phyloP scores from a whole-genome alignment of 2,888 invertebrate species.

The Chrysodeixis includens region DNA sequence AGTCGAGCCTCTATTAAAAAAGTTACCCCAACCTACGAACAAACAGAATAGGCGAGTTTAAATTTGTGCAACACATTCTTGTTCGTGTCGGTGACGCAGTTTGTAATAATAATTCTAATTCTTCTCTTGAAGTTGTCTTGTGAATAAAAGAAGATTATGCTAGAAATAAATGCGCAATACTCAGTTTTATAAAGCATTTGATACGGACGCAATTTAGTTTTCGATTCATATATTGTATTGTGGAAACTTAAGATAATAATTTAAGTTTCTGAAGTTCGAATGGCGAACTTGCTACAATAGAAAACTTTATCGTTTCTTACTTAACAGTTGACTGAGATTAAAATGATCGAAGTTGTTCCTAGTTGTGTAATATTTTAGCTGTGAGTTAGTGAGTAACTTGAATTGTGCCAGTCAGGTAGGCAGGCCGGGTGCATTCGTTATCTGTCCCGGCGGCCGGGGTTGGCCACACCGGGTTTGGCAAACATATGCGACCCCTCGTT shows the following conservation, averaged over 20 bases:
- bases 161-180: neutral
- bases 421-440: conserved; percentile 9
- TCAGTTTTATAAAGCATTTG: neutral
- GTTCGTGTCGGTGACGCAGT: conserved; percentile 32
- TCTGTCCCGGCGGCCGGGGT: conserved; percentile 3
- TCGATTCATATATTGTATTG: neutral
- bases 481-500: conserved; percentile 28
- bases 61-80: conserved; percentile 71
- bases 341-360: neutral
- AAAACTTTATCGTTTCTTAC: neutral
- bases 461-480: conserved; percentile 13
- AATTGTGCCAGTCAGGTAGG: neutral
- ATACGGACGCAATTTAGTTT: neutral
- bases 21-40: conserved; percentile 61
- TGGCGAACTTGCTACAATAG: neutral
- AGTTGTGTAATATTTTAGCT: neutral
- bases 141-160: too few species aligned
- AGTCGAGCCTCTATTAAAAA: conserved; percentile 62
- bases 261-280: neutral
- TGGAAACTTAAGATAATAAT: neutral
- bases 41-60: conserved; percentile 67
- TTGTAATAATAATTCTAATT: conserved; percentile 18
- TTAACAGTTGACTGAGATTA: neutral
- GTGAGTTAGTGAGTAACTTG: neutral
- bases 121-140: too few species aligned